phyloP scores from a whole-genome alignment of 2,113 vertebrate genomes.

The Xiphias gladius region DNA sequence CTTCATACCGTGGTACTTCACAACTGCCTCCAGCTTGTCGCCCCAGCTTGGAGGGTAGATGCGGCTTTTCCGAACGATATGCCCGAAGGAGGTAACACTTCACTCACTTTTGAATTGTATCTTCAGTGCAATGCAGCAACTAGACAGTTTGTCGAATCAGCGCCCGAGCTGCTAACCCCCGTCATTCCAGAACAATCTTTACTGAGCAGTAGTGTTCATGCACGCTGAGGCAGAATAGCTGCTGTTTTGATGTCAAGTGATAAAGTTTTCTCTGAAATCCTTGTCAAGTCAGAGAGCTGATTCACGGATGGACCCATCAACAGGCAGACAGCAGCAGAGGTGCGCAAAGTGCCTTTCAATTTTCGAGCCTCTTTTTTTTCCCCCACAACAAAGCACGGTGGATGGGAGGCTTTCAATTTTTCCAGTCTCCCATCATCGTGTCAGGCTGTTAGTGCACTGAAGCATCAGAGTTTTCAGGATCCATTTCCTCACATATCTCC shows the following conservation, averaged over 20 bases:
- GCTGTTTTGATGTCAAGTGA: constrained; percentile 2
- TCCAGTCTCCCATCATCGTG: constrained; percentile 11
- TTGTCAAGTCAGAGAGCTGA: constrained; percentile 34
- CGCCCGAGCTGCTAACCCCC: too few relatives aligned
- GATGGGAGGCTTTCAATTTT: constrained; percentile 17
- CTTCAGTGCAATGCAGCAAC: too few relatives aligned
- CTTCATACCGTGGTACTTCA: too few relatives aligned
- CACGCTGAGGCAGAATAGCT: not conserved
- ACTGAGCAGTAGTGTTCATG: not conserved
- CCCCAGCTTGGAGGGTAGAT: too few relatives aligned
- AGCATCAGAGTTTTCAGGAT: constrained; percentile 27
- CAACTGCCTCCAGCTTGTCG: too few relatives aligned
- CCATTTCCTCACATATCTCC: constrained; percentile 28
- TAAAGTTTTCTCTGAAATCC: constrained; percentile 22
- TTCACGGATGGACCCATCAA: constrained; percentile 46
- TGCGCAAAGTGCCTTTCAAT: constrained; percentile 42
- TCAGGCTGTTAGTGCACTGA: not conserved
- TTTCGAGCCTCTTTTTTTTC: constrained; percentile 16
- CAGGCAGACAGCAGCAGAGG: constrained; percentile 36
- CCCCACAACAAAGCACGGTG: not conserved
- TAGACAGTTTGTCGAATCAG: too few relatives aligned
- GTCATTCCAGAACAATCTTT: not conserved
- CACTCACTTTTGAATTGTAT: too few relatives aligned
- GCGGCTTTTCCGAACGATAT: too few relatives aligned
- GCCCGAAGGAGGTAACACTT: too few relatives aligned